Base-by-base conservation (phyloP, 2,113 vertebrate genomes). In the Microcebus jonahi region DNA sequence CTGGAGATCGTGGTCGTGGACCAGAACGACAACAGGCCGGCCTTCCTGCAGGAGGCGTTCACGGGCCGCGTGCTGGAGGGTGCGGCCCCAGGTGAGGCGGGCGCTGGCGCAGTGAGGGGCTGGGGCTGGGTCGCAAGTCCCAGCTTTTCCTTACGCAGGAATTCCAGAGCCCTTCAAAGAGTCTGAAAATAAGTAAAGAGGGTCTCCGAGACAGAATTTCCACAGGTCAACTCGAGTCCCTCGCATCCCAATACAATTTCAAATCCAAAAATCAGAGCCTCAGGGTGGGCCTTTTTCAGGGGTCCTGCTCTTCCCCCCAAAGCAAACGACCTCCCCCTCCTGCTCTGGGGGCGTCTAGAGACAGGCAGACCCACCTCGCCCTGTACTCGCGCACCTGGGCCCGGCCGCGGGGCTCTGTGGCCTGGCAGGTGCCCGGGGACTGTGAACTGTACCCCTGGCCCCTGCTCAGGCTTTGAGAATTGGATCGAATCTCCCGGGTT, bases 1-100 rank as follows among this genome's bases (percentile, higher is more conserved):
- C 99, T 99, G 96, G 99, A 99, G 98, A 99, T 99, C 8, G 98
- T 99, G 11, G 99, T 99, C 48, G 98, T 99, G 98, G 99, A 99
- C 95, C 99, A 99, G 98, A 99, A 99, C 0, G 99, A 99, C 98
- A 99, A 99, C 98, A 98, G 99, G 84, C 99, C 99, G 0, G 97
- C 97, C 65, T 99, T 99, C 98, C 97, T 87, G 81, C 98, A 99
- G 89, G 98, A 98, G 0, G 96, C 98, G 4, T 99, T 99, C 95
- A 94, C 89, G 0, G 99, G 99, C 10, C 97, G 5, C 0, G 98
- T 99, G 89, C 79, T 98, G n/a, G 99, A 99, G 97, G 99, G 99
- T 0, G 99, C 99, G 0, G 97, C 98, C 71, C 99, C 99, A 99
- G 99, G 99, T 99, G 97, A 96, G 97, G 48, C 12, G 4, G 14